Evolutionary conservation across 2,888 invertebrate species (phyloP), one percentile per base, ranked within the genome.

Genomic region (Drosophila tanythrix): DNA sequence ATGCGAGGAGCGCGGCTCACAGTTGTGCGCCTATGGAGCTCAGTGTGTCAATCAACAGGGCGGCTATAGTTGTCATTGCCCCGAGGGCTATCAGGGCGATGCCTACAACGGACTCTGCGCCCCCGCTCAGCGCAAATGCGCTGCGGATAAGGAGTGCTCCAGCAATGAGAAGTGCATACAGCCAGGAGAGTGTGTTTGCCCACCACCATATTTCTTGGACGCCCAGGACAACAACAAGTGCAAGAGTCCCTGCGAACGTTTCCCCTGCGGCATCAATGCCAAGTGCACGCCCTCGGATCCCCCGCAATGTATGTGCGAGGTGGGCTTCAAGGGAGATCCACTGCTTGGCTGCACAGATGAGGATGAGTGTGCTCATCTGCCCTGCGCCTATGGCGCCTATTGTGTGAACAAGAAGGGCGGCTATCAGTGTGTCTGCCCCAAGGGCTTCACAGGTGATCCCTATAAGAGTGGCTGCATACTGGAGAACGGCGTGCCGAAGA

Each of bases 181-280:
- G 92, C 98, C 98, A 2, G 98, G 98, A 1, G 96, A 97, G 93
- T 98, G 98, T 90, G 95, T 98, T 25, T 98, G 98, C 91, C 97
- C 97, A 35, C 97, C 98, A 25, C 98, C 98, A 1, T 98, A 96
- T 93, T 98, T 97, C 92, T 95, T 96, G 36, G 98, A 98, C 91
- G 95, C 96, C 13, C 94, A 95, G 27, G 97, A 98, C 90, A 96
- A 95, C 40, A 97, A 97, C 91, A 96, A 96, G 91, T 98, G 98
- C 92, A 98, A 98, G 93, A 98, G 97, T 94, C 98, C 98, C 10
- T 98, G 98, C 92, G 97, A 98, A 92, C 95, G 98, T 72, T 97
- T 96, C 92, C 96, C 96, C 11, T 98, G 98, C 87, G 98, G 98
- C 38, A 96, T 98, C 57, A 98, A 98, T 91, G 96, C 98, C 5